Base-by-base conservation (phyloP, 2,113 vertebrate species). In the Aegypius monachus region DNA sequence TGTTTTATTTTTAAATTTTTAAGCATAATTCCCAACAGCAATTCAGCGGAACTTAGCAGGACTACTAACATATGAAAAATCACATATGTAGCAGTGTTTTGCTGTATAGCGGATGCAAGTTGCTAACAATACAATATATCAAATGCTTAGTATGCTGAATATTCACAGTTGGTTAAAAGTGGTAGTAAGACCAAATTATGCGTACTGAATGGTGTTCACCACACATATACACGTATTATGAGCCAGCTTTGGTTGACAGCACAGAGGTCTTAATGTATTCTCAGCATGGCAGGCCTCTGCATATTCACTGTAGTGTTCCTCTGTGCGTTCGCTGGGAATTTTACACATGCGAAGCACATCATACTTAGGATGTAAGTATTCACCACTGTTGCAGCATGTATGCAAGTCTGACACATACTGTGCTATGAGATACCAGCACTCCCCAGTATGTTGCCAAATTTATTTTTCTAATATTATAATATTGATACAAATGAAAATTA, bases 201-300 rank as follows among this genome's bases (percentile, higher is more conserved):
- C 6, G 3, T 68, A 20, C 80, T 74, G 65, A 10, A 38, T 5
- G 1, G 23, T 13, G 3, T 52, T 70, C 3, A 1, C 34, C 40
- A 43, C 4, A 1, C 7, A 20, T 6, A 25, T 7, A 45, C 8
- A 6, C 0, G 2, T 53, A 8, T 45, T 66, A 38, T 56, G 34
- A 52, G 53, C 17, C 67, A 83, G 12, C 32, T 34, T 10, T 88
- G 26, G 18, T 36, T 32, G 36, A 32, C 5, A 61, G 52, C 19
- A 42, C 11, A 7, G 34, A 42, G 34, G 1, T 83, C 23, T 81
- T 43, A n/a, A 38, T 0, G 1, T 38, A 40, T 27, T 73, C 45
- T 88, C 23, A 70, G 53, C 36, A 8, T 40, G 68, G 16, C 63
- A 86, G 18, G 52, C 40, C 40, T 52, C 58, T 75, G 38, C 52